Percentiles rank a stretch among this genome's conserved stretches.
These are phyloP conservation scores for Laterallus jamaicensis DNA, from an alignment of 2,113 vertebrate species.

Conservation along the genomic window DNA sequence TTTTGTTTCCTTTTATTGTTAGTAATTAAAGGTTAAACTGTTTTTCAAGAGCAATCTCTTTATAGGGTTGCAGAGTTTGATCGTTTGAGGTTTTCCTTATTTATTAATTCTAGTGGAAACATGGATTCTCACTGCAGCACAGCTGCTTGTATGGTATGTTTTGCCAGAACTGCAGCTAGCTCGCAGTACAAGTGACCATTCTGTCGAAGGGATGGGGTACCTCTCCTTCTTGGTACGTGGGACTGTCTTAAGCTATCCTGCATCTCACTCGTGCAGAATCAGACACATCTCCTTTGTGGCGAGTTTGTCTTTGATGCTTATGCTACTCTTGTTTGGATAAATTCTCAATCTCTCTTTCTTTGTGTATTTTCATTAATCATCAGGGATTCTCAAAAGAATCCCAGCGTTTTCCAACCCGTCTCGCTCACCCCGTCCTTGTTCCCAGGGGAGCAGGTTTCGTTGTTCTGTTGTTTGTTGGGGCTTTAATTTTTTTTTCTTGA, in stretches of 20 bases:
- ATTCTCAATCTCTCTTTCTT: background rate
- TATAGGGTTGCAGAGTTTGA: background rate
- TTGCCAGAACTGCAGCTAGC: background rate
- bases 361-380: background rate
- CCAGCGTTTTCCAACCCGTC: fast-evolving
- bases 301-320: background rate
- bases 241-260: background rate
- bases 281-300: background rate
- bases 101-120: constrained; percentile 17
- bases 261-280: background rate
- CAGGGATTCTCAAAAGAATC: background rate
- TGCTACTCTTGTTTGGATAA: background rate
- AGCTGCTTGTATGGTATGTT: background rate
- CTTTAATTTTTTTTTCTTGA: background rate
- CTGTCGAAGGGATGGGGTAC: background rate
- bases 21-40: constrained; percentile 54
- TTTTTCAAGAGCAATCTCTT: background rate
- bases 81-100: constrained; percentile 26
- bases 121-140: background rate
- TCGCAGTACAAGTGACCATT: background rate
- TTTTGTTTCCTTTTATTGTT: constrained; percentile 56
- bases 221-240: background rate
- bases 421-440: background rate
- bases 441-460: background rate
- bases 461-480: no score